Evolutionary conservation across 1,140 invertebrate species (phyloP).

Genomic region (Diachasmimorpha longicaudata): DNA sequence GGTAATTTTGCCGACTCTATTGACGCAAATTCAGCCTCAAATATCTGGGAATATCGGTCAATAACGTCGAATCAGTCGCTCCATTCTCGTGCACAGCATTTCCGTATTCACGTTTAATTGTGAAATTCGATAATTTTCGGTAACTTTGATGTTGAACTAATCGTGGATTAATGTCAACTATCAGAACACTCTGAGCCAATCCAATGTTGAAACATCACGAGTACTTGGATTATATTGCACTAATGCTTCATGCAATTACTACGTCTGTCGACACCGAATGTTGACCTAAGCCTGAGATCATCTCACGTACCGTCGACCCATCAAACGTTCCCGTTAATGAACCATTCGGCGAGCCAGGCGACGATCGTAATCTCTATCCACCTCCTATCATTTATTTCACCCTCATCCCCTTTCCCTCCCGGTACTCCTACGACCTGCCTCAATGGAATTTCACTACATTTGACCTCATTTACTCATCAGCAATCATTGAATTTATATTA

Average conservation of each 20-base stretch:
- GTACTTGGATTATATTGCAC: background rate
- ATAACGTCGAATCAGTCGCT: too few species aligned
- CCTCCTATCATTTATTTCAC: background rate
- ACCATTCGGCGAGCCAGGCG: background rate
- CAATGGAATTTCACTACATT: background rate
- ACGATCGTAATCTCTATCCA: background rate
- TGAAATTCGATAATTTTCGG: background rate
- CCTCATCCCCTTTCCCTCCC: background rate
- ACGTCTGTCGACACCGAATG: background rate
- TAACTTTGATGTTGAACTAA: background rate
- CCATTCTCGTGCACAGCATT: too few species aligned
- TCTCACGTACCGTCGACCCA: conserved; percentile 1
- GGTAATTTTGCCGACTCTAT: too few species aligned
- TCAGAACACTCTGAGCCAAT: background rate
- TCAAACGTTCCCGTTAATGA: background rate
- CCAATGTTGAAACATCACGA: background rate
- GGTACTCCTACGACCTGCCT: background rate
- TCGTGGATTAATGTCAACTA: background rate
- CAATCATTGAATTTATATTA: background rate
- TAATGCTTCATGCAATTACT: conserved; percentile 5
- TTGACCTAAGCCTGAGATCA: conserved; percentile 6
- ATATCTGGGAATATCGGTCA: too few species aligned
- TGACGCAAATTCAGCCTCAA: too few species aligned
- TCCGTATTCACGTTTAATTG: background rate
- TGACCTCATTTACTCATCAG: background rate